Percentiles rank a stretch among this genome's conserved stretches.
These are phyloP conservation scores for Palloptera scutellata DNA, from an alignment of 2,888 invertebrate species.

Conservation along the genomic window DNA sequence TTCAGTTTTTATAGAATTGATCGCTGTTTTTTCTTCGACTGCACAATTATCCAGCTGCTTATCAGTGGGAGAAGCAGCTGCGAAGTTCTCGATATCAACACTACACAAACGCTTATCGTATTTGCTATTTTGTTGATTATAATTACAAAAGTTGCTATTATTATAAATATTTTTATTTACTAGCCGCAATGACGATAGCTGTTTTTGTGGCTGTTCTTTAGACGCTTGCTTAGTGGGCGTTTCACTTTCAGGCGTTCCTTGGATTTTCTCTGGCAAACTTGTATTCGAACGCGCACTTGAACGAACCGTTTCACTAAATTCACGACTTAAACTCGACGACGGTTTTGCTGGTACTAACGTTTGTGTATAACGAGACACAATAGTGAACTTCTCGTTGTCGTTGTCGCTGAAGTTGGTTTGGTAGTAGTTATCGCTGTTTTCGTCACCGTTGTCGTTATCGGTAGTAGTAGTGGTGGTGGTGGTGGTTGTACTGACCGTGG, in stretches of 20 bases:
- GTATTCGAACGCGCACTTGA: slow-evolving; percentile 7
- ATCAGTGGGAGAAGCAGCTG: slow-evolving; percentile 9
- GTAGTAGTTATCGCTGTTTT: slow-evolving; percentile 27
- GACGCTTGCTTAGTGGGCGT: slow-evolving; percentile 18
- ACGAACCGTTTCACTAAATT: slow-evolving; percentile 14
- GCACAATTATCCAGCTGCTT: background rate
- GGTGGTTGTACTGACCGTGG: background rate
- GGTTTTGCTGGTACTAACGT: slow-evolving; percentile 51
- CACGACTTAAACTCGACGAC: slow-evolving; percentile 51
- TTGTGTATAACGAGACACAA: slow-evolving; percentile 7
- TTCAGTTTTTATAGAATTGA: slow-evolving; percentile 10
- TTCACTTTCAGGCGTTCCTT: slow-evolving; percentile 24
- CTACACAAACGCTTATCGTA: no score
- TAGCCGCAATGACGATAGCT: no score
- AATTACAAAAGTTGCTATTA: no score
- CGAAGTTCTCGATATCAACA: background rate
- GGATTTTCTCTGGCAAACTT: slow-evolving; percentile 6
- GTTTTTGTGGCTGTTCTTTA: no score
- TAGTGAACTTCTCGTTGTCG: slow-evolving; percentile 8
- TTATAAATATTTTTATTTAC: no score
- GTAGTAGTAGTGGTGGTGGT: slow-evolving; percentile 12
- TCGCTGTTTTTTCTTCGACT: background rate
- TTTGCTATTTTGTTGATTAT: no score
- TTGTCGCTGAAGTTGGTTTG: slow-evolving; percentile 19
- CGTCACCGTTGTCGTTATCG: slow-evolving; percentile 5